Evolutionary conservation across 2,888 invertebrate species (phyloP).

Genomic region (Chrysina gloriosa): DNA sequence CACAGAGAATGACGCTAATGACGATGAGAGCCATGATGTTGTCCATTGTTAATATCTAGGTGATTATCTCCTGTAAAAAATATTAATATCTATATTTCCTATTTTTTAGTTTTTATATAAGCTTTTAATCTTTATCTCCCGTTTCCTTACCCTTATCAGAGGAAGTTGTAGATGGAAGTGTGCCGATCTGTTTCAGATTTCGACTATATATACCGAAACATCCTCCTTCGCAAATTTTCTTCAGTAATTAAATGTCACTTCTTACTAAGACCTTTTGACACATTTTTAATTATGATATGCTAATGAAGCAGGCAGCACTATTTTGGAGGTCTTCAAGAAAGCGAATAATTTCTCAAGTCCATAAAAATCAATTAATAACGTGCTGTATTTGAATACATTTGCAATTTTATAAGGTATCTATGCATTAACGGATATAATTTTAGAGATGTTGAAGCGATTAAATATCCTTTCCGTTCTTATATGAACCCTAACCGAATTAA

Average conservation of each 20-base stretch:
- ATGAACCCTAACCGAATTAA: no score
- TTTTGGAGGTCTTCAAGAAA: constrained; percentile 32
- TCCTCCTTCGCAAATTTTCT: constrained; percentile 29
- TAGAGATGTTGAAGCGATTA: no score
- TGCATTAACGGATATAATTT: no score
- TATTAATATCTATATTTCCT: neutral
- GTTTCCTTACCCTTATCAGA: constrained; percentile 15
- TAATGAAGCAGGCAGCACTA: constrained; percentile 10
- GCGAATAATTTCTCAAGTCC: constrained; percentile 4
- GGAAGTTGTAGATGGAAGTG: constrained; percentile 25
- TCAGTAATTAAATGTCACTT: constrained; percentile 22
- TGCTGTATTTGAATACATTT: neutral
- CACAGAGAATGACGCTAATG: constrained; percentile 29
- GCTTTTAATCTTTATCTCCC: neutral
- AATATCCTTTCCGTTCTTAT: no score
- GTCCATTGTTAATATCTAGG: constrained; percentile 15
- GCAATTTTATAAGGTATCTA: no score
- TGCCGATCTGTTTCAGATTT: constrained; percentile 10
- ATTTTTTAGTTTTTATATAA: neutral
- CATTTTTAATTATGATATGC: constrained; percentile 22
- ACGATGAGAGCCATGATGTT: constrained; percentile 18
- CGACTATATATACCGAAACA: constrained; percentile 28
- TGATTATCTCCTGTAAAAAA: neutral
- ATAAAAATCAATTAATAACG: neutral
- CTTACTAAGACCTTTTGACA: constrained; percentile 16